phyloP scores from a whole-genome alignment of 2,797 vertebrate species.

The Sebastes nivosus region DNA sequence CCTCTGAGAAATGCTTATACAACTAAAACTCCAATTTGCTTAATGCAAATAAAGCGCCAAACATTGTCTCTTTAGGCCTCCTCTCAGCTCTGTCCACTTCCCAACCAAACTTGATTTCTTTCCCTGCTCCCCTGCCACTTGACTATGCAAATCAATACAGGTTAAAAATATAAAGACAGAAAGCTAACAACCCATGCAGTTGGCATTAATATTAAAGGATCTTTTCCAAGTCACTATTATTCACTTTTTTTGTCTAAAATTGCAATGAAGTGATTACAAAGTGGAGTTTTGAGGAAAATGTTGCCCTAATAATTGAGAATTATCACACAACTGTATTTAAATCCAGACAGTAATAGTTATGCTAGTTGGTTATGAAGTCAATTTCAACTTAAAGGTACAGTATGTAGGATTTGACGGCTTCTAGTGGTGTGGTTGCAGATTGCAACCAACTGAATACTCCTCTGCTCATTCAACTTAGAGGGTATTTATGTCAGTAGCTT shows the following conservation, averaged over 20 bases:
- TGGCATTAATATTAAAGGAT: background rate
- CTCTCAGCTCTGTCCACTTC: slow-evolving; percentile 25
- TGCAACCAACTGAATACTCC: background rate
- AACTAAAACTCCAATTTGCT: slow-evolving; percentile 64
- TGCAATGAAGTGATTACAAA: background rate
- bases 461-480: too few relatives aligned
- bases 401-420: too few relatives aligned
- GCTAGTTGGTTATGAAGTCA: background rate
- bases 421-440: too few relatives aligned
- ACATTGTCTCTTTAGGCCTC: slow-evolving; percentile 53
- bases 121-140: slow-evolving; percentile 8
- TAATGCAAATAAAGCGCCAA: slow-evolving; percentile 62
- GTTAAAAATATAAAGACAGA: background rate
- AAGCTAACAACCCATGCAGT: background rate
- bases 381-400: background rate
- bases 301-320: background rate
- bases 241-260: background rate
- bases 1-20: slow-evolving; percentile 59
- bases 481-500: background rate
- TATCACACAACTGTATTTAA: background rate
- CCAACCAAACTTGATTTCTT: slow-evolving; percentile 28
- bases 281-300: background rate
- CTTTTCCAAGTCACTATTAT: background rate
- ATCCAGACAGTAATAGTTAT: background rate
- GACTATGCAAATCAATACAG: slow-evolving; percentile 35